Base-by-base conservation (phyloP, 2,113 vertebrate species). In the Vulpes lagopus region DNA sequence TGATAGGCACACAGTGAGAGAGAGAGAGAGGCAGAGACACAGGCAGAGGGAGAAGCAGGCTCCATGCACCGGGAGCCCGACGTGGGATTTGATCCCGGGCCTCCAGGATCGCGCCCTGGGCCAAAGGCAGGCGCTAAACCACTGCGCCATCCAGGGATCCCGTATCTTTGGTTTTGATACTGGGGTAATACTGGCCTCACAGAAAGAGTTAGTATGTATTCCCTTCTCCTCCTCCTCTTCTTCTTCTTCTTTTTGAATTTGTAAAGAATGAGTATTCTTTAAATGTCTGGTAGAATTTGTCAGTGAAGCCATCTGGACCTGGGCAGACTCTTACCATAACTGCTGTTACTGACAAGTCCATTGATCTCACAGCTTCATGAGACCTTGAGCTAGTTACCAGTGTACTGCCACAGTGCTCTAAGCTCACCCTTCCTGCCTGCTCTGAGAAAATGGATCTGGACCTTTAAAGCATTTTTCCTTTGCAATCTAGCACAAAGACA, bases 381-480 rank as follows among this genome's bases (percentile, higher is more conserved):
- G 30, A 65, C 30, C 25, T 62, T 60, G 16, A 17, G 53, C 74
- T 73, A 65, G 49, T 81, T 92, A 88, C 53, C 43, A 89, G 23
- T 38, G n/a, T 80, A 81, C 27, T 91, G 38, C 57, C 57, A 62
- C 38, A 80, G 11, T 82, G 5, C 8, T 93, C 85, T 74, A 90
- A 95, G 84, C 4, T 95, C 62, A 91, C 25, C 22, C 19, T 84
- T 91, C 55, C 10, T 57, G 67, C 12, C 35, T 87, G n/a, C 53
- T 94, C 71, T 92, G 51, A 92, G 55, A 96, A 94, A 85, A 92
- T 59, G 11, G 55, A 88, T 83, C 60, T 84, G 38, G 55, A 27
- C 11, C 55, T 81, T 88, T 83, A 84, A 88, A 23, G 43, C 32
- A 38, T 59, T 82, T 38, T 97, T 80, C 53, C 84, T 94, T 82